Conservation (phyloP, 2,113 vertebrate genomes). For the Australoheros scitulus region DNA sequence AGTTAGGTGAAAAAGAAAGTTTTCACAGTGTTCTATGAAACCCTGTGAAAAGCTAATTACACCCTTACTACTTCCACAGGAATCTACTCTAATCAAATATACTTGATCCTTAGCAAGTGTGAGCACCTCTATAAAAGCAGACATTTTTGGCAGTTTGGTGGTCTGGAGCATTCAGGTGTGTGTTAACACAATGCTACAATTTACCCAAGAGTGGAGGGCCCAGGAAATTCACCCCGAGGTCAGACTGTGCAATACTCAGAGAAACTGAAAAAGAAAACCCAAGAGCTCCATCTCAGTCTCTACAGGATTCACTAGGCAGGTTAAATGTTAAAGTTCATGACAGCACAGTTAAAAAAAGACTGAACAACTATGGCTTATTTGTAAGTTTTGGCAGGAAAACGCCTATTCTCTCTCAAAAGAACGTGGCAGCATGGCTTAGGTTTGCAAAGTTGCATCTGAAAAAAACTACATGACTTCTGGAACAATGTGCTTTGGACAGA, state of each 20-base stretch:
- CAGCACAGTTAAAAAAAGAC: too few relatives aligned
- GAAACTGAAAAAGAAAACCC: neutral
- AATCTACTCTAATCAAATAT: neutral
- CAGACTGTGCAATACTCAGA: fast-evolving
- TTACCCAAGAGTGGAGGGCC: too few relatives aligned
- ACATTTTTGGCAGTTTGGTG: too few relatives aligned
- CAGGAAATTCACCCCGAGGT: neutral
- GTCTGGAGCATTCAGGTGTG: too few relatives aligned
- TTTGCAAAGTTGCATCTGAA: neutral
- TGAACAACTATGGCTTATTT: too few relatives aligned
- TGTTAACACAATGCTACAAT: too few relatives aligned
- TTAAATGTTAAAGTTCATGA: too few relatives aligned
- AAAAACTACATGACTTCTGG: neutral
- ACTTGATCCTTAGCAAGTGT: neutral
- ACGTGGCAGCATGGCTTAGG: too few relatives aligned
- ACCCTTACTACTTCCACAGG: neutral
- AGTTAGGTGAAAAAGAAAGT: neutral
- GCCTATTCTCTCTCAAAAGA: too few relatives aligned
- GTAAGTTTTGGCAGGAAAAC: too few relatives aligned
- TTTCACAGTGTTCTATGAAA: neutral
- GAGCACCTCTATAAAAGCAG: neutral
- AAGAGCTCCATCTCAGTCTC: too few relatives aligned
- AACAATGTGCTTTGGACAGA: neutral
- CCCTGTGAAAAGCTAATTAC: neutral
- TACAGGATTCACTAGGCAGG: too few relatives aligned